Percentiles rank a stretch among this genome's conserved stretches.
These are phyloP conservation scores for Chionodraco myersi DNA, from an alignment of 2,113 vertebrate genomes.

Conservation along the genomic window DNA sequence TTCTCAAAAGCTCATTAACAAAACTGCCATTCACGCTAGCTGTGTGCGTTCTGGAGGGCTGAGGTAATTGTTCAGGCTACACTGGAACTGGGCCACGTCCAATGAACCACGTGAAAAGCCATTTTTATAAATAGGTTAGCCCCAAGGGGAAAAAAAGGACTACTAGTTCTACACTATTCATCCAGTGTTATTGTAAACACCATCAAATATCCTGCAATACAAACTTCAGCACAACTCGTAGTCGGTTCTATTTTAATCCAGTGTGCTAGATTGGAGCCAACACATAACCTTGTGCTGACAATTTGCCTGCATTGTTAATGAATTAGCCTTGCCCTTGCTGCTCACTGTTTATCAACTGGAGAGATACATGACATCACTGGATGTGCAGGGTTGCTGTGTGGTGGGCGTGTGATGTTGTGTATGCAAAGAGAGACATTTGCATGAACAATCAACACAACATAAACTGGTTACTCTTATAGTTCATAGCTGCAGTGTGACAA, in stretches of 20 bases:
- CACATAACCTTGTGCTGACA: background rate
- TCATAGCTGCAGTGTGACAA: background rate
- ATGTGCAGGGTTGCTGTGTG: background rate
- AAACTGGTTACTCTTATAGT: background rate
- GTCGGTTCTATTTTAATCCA: constrained; percentile 9
- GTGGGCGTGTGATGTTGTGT: too few relatives aligned
- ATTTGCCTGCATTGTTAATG: background rate
- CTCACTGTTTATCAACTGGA: background rate
- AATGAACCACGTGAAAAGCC: background rate
- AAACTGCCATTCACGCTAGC: background rate
- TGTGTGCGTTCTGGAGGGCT: background rate
- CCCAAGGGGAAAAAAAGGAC: background rate
- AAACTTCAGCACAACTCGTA: background rate
- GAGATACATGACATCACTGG: background rate
- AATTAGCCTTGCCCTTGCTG: background rate
- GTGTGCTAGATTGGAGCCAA: background rate
- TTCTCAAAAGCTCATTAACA: background rate
- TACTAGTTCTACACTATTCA: background rate
- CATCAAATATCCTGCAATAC: background rate
- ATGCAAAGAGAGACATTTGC: background rate
- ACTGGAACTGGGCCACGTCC: constrained; percentile 9
- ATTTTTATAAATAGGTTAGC: background rate
- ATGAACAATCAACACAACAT: background rate
- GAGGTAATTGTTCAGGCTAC: constrained; percentile 15
- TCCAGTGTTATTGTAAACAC: background rate